A percentile compares a stretch with the other conserved stretches of the same genome.
Evolutionary conservation across 2,888 invertebrate genomes (phyloP).

Genomic region (Anthrax anthrax): DNA sequence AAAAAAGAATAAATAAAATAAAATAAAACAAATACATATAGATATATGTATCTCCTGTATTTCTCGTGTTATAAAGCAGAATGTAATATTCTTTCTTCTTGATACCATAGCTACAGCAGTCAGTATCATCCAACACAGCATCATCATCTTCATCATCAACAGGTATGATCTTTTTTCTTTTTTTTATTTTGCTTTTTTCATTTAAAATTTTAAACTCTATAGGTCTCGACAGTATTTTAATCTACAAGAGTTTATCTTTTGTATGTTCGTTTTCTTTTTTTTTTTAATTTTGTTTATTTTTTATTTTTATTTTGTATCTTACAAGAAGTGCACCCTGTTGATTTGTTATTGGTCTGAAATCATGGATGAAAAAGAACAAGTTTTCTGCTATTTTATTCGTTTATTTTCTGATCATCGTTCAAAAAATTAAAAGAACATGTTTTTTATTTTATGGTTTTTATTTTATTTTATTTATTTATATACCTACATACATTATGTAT

Average conservation of each 20-base stretch:
- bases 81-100: background rate
- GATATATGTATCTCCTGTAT: background rate
- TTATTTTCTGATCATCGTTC: constrained; percentile 4
- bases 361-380: background rate
- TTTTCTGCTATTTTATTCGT: constrained; percentile 5
- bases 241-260: background rate
- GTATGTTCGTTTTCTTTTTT: background rate
- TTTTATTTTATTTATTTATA: too few relatives aligned
- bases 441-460: background rate
- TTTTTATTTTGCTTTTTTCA: too few relatives aligned
- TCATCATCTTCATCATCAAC: background rate
- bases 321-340: constrained; percentile 3
- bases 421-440: background rate
- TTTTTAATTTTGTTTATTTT: background rate
- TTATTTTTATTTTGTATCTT: too few relatives aligned
- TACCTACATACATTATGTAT: too few relatives aligned
- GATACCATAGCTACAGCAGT: too few relatives aligned
- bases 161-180: too few relatives aligned
- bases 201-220: background rate
- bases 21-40: background rate
- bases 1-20: too few relatives aligned
- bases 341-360: background rate
- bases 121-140: background rate
- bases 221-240: background rate
- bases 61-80: too few relatives aligned